These are phyloP conservation scores for Caenorhabditis sinica DNA, from an alignment of 2,888 invertebrate genomes.

Conservation along the genomic window DNA sequence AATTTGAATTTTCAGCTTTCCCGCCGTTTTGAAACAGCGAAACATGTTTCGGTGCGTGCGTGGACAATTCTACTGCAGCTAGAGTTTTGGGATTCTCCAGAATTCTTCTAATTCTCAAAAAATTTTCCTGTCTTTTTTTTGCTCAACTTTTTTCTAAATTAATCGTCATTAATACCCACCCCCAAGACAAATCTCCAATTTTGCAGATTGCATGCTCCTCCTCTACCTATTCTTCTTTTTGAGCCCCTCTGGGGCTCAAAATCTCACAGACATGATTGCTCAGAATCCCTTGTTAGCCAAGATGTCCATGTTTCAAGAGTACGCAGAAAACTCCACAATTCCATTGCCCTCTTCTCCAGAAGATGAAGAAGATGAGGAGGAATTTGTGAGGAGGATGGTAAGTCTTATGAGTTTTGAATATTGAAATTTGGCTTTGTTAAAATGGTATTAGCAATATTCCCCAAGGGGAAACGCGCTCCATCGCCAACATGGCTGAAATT, in stretches of 20 bases:
- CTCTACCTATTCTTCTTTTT: slow-evolving; percentile 53
- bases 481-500: too few species aligned
- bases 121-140: slow-evolving; percentile 5
- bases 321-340: slow-evolving; percentile 33
- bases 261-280: slow-evolving; percentile 48
- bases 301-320: slow-evolving; percentile 59
- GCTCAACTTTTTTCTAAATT: not conserved
- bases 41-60: too few species aligned
- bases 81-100: not conserved
- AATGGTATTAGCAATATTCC: too few species aligned
- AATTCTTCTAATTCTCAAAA: not conserved
- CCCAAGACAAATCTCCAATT: not conserved
- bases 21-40: too few species aligned
- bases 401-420: not conserved
- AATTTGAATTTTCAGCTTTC: too few species aligned
- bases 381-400: slow-evolving; percentile 29
- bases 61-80: too few species aligned
- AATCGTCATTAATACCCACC: not conserved
- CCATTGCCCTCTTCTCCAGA: slow-evolving; percentile 39
- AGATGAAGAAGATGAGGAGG: slow-evolving; percentile 19
- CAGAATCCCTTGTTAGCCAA: slow-evolving; percentile 49
- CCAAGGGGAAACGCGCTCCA: too few species aligned
- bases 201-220: not conserved
- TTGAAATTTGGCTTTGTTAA: not conserved
- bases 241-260: slow-evolving; percentile 41